phyloP scores from a whole-genome alignment of 2,888 invertebrate species.

The Athetis lepigone region DNA sequence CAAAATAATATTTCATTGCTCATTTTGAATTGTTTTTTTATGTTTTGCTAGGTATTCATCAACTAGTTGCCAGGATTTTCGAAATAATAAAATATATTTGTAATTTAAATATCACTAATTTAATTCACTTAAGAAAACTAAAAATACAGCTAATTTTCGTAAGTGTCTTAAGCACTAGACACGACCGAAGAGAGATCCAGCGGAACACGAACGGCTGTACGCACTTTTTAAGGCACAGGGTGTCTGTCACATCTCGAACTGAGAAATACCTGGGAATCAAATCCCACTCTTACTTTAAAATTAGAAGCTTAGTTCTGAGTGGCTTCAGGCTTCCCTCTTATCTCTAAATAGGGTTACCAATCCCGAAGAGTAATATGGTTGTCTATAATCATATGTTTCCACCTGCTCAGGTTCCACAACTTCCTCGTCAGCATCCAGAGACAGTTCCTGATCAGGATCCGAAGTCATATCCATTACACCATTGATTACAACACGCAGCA shows the following conservation, averaged over 20 bases:
- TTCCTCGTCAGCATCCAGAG: neutral
- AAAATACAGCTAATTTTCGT: no score
- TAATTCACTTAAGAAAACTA: neutral
- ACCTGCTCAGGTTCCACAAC: neutral
- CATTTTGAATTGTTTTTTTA: neutral
- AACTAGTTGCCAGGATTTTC: neutral
- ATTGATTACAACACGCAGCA: constrained; percentile 71
- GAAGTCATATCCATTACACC: constrained; percentile 70
- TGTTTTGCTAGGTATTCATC: neutral
- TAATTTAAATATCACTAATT: constrained; percentile 3
- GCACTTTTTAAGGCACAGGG: no score
- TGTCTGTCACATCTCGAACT: no score
- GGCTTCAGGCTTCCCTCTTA: constrained; percentile 19
- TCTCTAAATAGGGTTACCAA: constrained; percentile 15
- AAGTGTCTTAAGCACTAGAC: no score
- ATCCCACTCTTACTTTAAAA: no score
- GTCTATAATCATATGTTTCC: constrained; percentile 27
- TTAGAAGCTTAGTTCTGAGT: no score
- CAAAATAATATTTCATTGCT: neutral
- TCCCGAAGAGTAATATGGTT: constrained; percentile 18
- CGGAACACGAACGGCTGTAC: no score
- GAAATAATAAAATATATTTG: neutral
- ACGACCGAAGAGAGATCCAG: neutral
- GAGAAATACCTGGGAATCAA: neutral
- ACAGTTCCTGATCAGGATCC: constrained; percentile 28